Evolutionary conservation across 2,113 vertebrate species (phyloP).

Genomic region (Clinocottus analis): DNA sequence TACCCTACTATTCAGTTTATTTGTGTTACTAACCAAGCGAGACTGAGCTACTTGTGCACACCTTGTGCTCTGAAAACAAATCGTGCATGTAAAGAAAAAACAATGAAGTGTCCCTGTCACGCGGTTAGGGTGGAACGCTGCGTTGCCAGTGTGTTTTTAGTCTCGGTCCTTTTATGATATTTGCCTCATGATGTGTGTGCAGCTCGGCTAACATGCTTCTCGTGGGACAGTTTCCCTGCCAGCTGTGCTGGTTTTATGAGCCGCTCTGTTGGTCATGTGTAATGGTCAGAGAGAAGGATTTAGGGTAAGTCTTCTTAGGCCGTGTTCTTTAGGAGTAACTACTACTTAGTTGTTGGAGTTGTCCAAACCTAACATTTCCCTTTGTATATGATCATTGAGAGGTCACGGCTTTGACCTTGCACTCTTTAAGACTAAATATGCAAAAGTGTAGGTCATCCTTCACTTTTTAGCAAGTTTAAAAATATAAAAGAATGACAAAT

Average conservation of each 20-base stretch:
- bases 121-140: not conserved
- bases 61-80: constrained; percentile 22
- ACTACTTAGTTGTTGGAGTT: not conserved
- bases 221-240: constrained; percentile 2
- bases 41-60: constrained; percentile 3
- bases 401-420: constrained; percentile 15
- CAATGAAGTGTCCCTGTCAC: constrained; percentile 15
- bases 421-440: accelerated
- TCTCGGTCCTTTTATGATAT: constrained; percentile 5
- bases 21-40: not conserved
- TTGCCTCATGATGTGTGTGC: constrained; percentile 30
- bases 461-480: not conserved
- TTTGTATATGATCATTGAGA: constrained; percentile 6
- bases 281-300: constrained; percentile 30
- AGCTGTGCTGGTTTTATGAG: constrained; percentile 34
- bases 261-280: constrained; percentile 10
- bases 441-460: not conserved
- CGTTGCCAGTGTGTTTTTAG: not conserved
- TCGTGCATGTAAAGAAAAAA: constrained; percentile 14
- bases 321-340: not conserved
- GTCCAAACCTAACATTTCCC: constrained; percentile 6
- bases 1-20: not conserved
- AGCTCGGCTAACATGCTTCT: not conserved
- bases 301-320: constrained; percentile 16
- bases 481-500: not conserved